Percentiles rank a stretch among this genome's conserved stretches.
These are phyloP conservation scores for Glaucopsyche alexis DNA, from an alignment of 2,888 invertebrate genomes.

Conservation along the genomic window DNA sequence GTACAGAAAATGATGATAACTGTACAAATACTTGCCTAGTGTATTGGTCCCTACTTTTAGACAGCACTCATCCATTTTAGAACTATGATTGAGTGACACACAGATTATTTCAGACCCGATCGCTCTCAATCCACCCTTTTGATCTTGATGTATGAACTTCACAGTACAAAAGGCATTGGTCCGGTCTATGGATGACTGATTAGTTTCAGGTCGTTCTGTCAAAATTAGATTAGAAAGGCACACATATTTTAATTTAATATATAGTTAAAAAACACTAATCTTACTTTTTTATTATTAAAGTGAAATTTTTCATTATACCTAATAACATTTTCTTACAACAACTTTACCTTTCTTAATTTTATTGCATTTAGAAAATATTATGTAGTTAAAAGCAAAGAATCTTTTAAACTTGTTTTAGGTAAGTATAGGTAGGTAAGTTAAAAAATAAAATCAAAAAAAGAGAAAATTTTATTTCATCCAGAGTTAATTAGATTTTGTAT, in stretches of 20 bases:
- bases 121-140: neutral
- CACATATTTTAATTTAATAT: too few species aligned
- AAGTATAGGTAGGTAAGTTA: neutral
- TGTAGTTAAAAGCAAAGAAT: neutral
- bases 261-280: too few species aligned
- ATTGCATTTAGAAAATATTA: neutral
- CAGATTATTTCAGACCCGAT: neutral
- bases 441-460: too few species aligned
- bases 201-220: neutral
- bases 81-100: neutral
- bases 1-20: too few species aligned
- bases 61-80: neutral
- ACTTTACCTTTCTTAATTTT: too few species aligned
- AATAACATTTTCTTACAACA: too few species aligned
- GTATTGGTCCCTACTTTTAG: neutral
- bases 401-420: neutral
- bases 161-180: neutral
- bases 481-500: neutral
- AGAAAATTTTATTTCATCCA: neutral
- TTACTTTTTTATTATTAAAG: too few species aligned
- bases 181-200: neutral
- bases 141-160: constrained; percentile 8
- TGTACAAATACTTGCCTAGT: too few species aligned
- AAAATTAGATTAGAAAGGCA: too few species aligned
- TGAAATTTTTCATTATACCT: too few species aligned